These are phyloP conservation scores for Drosophila gunungcola DNA, from an alignment of 1,140 invertebrate genomes.

Conservation along the genomic window DNA sequence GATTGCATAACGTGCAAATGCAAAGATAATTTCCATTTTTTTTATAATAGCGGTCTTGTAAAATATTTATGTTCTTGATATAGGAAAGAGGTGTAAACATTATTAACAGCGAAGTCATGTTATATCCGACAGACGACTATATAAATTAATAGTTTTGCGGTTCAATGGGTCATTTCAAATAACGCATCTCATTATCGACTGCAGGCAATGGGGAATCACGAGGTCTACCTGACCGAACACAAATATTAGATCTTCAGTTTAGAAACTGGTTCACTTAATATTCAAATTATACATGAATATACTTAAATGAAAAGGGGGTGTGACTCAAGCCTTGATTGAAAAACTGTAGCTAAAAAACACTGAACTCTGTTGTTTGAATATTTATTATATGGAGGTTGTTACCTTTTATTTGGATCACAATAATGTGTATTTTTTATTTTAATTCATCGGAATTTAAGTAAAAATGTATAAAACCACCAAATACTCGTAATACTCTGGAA, in stretches of 20 bases:
- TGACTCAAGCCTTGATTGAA: conserved; percentile 8
- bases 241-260: not conserved
- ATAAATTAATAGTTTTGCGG: conserved; percentile 5
- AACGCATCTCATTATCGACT: not conserved
- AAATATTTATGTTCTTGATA: too few species aligned
- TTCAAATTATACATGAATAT: conserved; percentile 13
- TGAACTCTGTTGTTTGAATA: not conserved
- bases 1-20: not conserved
- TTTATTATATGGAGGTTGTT: not conserved
- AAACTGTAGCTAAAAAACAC: not conserved
- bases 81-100: not conserved
- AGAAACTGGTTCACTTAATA: conserved; percentile 8
- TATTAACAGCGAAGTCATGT: not conserved
- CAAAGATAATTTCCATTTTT: too few species aligned
- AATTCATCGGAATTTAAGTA: too few species aligned
- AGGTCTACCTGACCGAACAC: not conserved
- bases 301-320: conserved; percentile 15
- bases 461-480: too few species aligned
- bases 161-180: conserved; percentile 17
- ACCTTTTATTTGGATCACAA: too few species aligned
- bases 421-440: too few species aligned
- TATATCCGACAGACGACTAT: conserved; percentile 7
- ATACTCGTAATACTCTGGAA: not conserved
- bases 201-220: not conserved
- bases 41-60: too few species aligned